Evolutionary conservation across 2,888 invertebrate genomes (phyloP), one percentile per base, ranked within the genome.

Genomic region (Andrena minutula): DNA sequence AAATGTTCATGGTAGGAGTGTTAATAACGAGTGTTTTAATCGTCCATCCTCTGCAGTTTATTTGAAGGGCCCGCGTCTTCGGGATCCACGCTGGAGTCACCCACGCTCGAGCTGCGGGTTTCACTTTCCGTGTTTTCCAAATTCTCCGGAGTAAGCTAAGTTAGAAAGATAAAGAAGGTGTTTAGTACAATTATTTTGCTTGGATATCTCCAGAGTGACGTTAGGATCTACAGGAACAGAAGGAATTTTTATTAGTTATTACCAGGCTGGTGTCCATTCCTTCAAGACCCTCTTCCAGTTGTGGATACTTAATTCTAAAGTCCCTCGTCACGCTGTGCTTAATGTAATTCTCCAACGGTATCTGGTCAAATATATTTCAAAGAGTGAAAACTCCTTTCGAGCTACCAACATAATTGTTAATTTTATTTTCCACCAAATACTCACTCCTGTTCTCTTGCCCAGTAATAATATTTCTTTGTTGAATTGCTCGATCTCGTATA

Each of bases 401-500:
- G 23, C 7, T 41, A 20, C 20, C 8, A 20, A 49, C 10, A 7
- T 8, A 12, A 1, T 41, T 28, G 5, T 51, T 10, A 2, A 20
- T 30, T 30, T 2, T 61, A 1, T 61, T 4, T 26, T 23, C 0
- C 10, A 66, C 35, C n/a, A 30, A 20, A 51, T 64, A 75, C 89
- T 94, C 66, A 96, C 95, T 92, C 95, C 95, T 1, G 95, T 95
- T 87, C 95, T 96, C 72, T 94, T 95, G 0, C 95, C 95, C n/a
- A 96, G 94, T 77, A 95, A 88, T 80, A 95, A 94, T 51, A 96
- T 94, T 71, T 95, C 94, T 87, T 95, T 95, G 86, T 94, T 94
- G 90, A 96, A 96, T 88, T 95, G 95, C 91, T 97, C 97, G 1
- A 96, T 95, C 89, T 96, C 96, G 63, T 95, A 94, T 71, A 97